Percentiles rank a stretch among this genome's conserved stretches.
These are phyloP conservation scores for Acanthochromis polyacanthus DNA, from an alignment of 2,113 vertebrate genomes.

Conservation along the genomic window DNA sequence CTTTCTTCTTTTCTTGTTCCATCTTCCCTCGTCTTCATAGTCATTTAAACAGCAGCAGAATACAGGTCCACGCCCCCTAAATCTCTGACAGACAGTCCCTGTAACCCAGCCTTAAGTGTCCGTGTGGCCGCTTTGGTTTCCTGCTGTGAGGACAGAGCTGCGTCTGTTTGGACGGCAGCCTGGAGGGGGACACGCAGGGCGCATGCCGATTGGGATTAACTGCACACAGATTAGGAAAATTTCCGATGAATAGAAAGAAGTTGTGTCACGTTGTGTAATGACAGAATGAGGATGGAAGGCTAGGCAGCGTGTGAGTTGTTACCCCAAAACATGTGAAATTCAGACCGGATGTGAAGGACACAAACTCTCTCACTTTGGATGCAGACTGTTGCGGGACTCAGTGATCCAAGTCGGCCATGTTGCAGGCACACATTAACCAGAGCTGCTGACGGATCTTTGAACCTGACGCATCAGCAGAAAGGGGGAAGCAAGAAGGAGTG, in stretches of 20 bases:
- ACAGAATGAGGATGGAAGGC: neutral
- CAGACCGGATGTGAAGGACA: constrained; percentile 17
- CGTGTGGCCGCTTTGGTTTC: constrained; percentile 18
- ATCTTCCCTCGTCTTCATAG: neutral
- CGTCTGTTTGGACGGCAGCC: constrained; percentile 49
- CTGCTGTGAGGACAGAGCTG: constrained; percentile 36
- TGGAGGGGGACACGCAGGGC: neutral
- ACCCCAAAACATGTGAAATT: constrained; percentile 18
- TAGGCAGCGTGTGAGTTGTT: neutral
- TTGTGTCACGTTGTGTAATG: constrained; percentile 25
- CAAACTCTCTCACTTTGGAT: neutral
- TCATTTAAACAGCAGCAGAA: constrained; percentile 21
- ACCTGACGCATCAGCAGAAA: constrained; percentile 72
- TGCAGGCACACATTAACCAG: constrained; percentile 71
- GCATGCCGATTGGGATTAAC: constrained; percentile 64
- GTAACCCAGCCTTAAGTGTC: too few relatives aligned
- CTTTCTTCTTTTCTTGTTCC: neutral
- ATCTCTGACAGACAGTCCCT: constrained; percentile 26
- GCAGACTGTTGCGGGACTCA: constrained; percentile 18
- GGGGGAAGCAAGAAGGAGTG: neutral
- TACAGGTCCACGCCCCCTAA: neutral
- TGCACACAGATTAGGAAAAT: constrained; percentile 54
- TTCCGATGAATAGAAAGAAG: constrained; percentile 32
- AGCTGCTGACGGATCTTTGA: constrained; percentile 59
- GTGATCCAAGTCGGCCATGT: constrained; percentile 51